phyloP scores from a whole-genome alignment of 64 coral and sea anemone genomes.

The Stichodactyla helianthus region DNA sequence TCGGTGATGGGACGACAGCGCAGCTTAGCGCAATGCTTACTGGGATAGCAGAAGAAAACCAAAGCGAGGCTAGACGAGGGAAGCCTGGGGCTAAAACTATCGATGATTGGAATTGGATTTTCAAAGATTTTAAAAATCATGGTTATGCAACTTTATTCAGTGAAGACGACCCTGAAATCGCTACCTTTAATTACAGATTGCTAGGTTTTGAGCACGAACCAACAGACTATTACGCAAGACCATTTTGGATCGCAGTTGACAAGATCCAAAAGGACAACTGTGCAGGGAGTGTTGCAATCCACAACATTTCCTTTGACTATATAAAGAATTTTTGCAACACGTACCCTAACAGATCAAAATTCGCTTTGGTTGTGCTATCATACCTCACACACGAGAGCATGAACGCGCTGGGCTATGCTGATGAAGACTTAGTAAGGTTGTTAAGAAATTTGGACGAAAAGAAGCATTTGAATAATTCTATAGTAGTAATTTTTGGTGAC shows the following conservation, averaged over 20 bases:
- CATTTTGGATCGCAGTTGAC: slow-evolving; percentile 34
- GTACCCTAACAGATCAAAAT: slow-evolving; percentile 25
- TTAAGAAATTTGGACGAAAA: slow-evolving; percentile 29
- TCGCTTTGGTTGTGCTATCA: slow-evolving; percentile 18
- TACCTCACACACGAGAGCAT: slow-evolving; percentile 19
- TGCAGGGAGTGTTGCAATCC: not conserved
- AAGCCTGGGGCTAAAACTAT: slow-evolving; percentile 8
- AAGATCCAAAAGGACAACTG: not conserved
- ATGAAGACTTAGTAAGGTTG: slow-evolving; percentile 21
- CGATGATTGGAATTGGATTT: slow-evolving; percentile 37
- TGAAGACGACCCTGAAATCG: slow-evolving; percentile 18
- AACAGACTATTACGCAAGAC: slow-evolving; percentile 52
- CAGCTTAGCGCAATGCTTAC: slow-evolving; percentile 51
- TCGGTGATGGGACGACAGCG: slow-evolving; percentile 55
- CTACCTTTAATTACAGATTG: slow-evolving; percentile 51
- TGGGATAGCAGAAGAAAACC: slow-evolving; percentile 61
- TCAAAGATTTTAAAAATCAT: slow-evolving; percentile 25
- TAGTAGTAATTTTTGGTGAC: slow-evolving; percentile 61
- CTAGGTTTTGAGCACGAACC: slow-evolving; percentile 44
- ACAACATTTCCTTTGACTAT: slow-evolving; percentile 15
- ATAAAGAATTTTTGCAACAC: not conserved
- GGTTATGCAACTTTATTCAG: slow-evolving; percentile 47
- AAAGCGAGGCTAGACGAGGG: slow-evolving; percentile 51
- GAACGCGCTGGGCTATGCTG: slow-evolving; percentile 34
- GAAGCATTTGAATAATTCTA: slow-evolving; percentile 15